Conservation (phyloP, 2,113 vertebrate species). For the Salvelinus alpinus region DNA sequence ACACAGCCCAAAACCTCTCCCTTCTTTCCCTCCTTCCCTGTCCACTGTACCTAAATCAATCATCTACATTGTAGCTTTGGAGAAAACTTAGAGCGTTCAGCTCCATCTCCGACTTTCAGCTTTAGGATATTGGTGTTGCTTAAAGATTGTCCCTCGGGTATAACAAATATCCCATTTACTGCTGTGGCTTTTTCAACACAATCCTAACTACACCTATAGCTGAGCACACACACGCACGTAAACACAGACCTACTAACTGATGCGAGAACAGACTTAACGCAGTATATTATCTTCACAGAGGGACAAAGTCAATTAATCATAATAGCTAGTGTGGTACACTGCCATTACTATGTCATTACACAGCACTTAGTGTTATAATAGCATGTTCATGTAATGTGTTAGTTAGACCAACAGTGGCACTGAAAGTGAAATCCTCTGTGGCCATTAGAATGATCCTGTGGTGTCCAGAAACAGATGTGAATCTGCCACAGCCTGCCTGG, state of each 20-base stretch:
- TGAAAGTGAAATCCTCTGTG: background rate
- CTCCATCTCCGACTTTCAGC: background rate
- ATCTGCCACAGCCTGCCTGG: background rate
- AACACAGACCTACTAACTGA: no score
- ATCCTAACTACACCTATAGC: no score
- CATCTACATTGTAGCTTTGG: slow-evolving; percentile 54
- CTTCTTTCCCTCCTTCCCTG: slow-evolving; percentile 46
- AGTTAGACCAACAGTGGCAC: no score
- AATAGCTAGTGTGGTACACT: no score
- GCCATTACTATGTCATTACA: no score
- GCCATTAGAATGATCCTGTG: background rate
- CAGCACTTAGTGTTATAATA: no score
- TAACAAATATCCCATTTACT: background rate
- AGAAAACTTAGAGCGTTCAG: slow-evolving; percentile 25
- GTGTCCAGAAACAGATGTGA: background rate
- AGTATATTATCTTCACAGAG: no score
- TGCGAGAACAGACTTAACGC: no score
- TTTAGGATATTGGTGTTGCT: slow-evolving; percentile 21
- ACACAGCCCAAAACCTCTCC: slow-evolving; percentile 64
- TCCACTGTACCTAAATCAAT: slow-evolving; percentile 70
- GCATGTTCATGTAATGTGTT: background rate
- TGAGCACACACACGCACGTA: background rate
- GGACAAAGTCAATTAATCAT: no score
- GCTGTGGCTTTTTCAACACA: background rate
- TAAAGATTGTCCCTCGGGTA: background rate